Conservation (phyloP, 1,140 invertebrate species). For the Calycopis cecrops region DNA sequence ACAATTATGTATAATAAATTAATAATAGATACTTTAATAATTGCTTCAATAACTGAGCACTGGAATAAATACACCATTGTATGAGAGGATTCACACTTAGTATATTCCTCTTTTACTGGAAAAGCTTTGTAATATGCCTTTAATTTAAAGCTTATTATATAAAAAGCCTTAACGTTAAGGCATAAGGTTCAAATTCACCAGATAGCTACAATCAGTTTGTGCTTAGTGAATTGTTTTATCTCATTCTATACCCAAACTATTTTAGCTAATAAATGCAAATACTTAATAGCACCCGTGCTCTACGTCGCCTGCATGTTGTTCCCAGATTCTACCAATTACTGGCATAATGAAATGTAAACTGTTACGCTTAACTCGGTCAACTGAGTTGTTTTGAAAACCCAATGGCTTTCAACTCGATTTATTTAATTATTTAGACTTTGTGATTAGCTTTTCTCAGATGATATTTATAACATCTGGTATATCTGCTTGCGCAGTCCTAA, state of each 20-base stretch:
- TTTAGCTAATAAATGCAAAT: constrained; percentile 12
- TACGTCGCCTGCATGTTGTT: constrained; percentile 7
- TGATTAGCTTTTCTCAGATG: too few species aligned
- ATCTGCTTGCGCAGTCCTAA: background rate
- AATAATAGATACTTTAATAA: too few species aligned
- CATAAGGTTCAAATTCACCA: background rate
- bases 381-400: constrained; percentile 7
- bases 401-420: constrained; percentile 6
- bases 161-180: too few species aligned
- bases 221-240: background rate
- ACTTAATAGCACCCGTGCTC: constrained; percentile 9
- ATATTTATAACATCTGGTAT: background rate
- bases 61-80: too few species aligned
- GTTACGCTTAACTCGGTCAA: constrained; percentile 7
- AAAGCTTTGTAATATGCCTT: too few species aligned
- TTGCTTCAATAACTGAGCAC: too few species aligned
- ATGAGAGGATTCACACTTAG: too few species aligned
- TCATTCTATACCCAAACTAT: constrained; percentile 5
- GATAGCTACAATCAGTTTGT: too few species aligned
- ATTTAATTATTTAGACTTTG: background rate
- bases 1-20: too few species aligned
- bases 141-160: too few species aligned
- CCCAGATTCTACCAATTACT: constrained; percentile 8
- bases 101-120: too few species aligned
- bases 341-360: constrained; percentile 12